Evolutionary conservation across 2,797 vertebrate genomes (phyloP), one percentile per base, ranked within the genome.

Genomic region (Numenius phaeopus): DNA sequence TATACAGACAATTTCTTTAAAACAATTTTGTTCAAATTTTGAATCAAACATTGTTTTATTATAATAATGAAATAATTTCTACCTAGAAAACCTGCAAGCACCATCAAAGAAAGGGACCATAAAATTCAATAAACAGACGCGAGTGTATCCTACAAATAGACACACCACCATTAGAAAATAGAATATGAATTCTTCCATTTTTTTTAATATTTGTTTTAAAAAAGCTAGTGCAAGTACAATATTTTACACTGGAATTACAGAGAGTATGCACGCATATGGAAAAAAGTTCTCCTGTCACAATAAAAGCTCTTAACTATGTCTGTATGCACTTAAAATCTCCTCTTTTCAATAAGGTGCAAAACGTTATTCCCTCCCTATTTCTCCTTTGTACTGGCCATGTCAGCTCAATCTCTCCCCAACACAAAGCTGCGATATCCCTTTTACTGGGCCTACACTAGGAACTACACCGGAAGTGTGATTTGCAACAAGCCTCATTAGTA

Each of bases 21-120:
- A 99, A 99, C 99, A 99, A 99, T 98, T 99, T 99, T 99, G 98
- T 99, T 99, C 99, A 99, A 99, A 99, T 99, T 99, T 99, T 99
- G 99, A 99, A 99, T 99, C 99, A 99, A 99, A 99, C 99, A 99
- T 99, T 99, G 99, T 99, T 99, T 99, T 99, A 98, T 99, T 99
- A 99, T 99, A 98, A 99, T 99, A 99, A 99, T 99, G 99, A 98
- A 99, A 99, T 99, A 99, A 99, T 99, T 99, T 99, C 98, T 99
- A 99, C 99, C 99, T 99, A 99, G 99, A 99, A 99, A 99, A 99
- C 98, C 98, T 99, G 99, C 99, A 99, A 99, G 99, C 99, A 99
- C 99, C 99, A 99, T 99, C 98, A 99, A 99, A 99, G 98, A 99
- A 99, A 99, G 98, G 99, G 98, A 99, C 99, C 99, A 99, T 99